Percentiles rank a stretch among this genome's conserved stretches.
phyloP scores from a whole-genome alignment of 2,888 invertebrate species.

The Tineola bisselliella region DNA sequence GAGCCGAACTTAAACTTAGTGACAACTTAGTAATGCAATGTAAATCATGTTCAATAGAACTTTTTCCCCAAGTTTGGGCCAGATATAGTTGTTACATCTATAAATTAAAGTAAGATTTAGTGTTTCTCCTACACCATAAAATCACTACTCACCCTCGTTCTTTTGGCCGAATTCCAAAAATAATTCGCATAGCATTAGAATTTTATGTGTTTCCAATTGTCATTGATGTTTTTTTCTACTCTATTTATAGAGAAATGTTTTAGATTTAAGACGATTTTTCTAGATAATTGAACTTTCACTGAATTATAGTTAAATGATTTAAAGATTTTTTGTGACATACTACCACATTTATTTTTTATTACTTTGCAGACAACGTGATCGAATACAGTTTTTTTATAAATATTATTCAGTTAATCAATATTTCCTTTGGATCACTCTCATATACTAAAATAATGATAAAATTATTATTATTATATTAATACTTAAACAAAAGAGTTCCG shows the following conservation, averaged over 20 bases:
- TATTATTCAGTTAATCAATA: no score
- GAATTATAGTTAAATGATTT: neutral
- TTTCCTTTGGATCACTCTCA: no score
- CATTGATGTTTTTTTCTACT: neutral
- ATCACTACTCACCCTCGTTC: slow-evolving; percentile 6
- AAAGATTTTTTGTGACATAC: no score
- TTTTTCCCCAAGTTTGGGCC: neutral
- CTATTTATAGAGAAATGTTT: neutral
- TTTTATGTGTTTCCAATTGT: neutral
- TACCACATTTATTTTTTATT: no score
- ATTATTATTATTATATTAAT: neutral
- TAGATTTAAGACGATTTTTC: no score
- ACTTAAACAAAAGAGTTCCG: neutral
- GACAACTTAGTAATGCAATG: no score
- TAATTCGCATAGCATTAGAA: neutral
- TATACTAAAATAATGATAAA: neutral
- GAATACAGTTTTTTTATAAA: no score
- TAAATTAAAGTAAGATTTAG: neutral
- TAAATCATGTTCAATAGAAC: no score
- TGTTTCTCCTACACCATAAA: neutral
- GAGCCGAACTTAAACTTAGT: no score
- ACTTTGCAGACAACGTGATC: no score
- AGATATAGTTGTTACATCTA: neutral
- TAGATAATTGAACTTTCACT: neutral
- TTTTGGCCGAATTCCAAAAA: neutral